These are phyloP conservation scores for Cacajao melanocephalus DNA, from an alignment of 2,797 vertebrate genomes.

Conservation along the genomic window DNA sequence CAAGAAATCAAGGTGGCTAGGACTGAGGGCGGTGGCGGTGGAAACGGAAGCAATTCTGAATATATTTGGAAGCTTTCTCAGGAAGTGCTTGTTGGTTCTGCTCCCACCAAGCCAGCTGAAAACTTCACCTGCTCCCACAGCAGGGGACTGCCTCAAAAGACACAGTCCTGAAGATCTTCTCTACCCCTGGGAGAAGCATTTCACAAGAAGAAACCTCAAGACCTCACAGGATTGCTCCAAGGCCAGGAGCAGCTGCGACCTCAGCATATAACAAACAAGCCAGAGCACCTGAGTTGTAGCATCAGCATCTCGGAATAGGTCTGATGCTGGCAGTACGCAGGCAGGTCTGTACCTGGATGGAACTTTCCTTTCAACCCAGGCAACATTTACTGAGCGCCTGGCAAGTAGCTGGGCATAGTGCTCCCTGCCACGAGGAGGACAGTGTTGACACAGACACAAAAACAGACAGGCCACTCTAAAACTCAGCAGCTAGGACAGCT, in stretches of 20 bases:
- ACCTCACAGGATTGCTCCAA: background rate
- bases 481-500: background rate
- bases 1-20: background rate
- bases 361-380: background rate
- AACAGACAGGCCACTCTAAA: background rate
- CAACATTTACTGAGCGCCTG: background rate
- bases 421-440: background rate
- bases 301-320: background rate
- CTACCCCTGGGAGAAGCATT: background rate
- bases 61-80: background rate
- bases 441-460: background rate
- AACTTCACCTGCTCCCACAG: background rate
- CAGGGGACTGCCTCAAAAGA: background rate
- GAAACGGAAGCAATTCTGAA: background rate
- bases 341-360: background rate
- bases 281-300: background rate
- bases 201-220: background rate
- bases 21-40: background rate
- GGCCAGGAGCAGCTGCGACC: background rate
- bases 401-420: background rate
- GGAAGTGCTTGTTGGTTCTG: background rate
- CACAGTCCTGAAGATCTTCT: background rate
- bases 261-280: rapidly evolving
- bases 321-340: background rate
- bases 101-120: background rate